These are phyloP conservation scores for Aegotheles bennettii DNA, from an alignment of 2,113 vertebrate species.

Conservation along the genomic window DNA sequence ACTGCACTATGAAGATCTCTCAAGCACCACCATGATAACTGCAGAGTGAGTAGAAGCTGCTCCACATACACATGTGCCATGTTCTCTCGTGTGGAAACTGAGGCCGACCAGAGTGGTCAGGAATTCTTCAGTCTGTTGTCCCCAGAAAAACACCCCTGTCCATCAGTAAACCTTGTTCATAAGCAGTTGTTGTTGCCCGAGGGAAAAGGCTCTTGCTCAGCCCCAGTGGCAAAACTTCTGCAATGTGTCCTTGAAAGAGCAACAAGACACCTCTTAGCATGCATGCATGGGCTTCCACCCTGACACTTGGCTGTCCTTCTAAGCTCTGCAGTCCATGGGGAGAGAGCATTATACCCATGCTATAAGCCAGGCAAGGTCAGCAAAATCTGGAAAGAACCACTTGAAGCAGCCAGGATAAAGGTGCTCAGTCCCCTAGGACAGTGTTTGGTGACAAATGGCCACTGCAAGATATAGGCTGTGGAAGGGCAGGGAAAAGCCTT, in stretches of 20 bases:
- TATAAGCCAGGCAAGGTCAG: not conserved
- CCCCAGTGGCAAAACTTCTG: not conserved
- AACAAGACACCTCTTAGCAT: not conserved
- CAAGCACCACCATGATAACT: not conserved
- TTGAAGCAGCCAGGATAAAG: not conserved
- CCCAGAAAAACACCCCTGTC: not conserved
- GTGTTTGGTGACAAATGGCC: not conserved
- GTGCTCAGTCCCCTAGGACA: not conserved
- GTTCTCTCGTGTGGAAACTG: not conserved
- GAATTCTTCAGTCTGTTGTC: not conserved
- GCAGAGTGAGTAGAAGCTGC: not conserved
- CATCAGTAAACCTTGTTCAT: not conserved
- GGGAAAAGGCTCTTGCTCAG: not conserved
- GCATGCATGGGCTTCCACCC: too few species aligned
- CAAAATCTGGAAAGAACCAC: not conserved
- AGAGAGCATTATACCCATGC: fast-evolving
- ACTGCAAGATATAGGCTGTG: not conserved
- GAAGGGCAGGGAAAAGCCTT: not conserved
- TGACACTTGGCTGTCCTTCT: not conserved
- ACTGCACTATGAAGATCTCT: not conserved
- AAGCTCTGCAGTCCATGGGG: not conserved
- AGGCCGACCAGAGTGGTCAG: not conserved
- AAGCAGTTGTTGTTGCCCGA: not conserved
- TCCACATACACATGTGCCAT: fast-evolving
- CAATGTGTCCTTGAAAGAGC: not conserved